These are phyloP conservation scores for Agapostemon virescens DNA, from an alignment of 2,888 invertebrate species.

Conservation along the genomic window DNA sequence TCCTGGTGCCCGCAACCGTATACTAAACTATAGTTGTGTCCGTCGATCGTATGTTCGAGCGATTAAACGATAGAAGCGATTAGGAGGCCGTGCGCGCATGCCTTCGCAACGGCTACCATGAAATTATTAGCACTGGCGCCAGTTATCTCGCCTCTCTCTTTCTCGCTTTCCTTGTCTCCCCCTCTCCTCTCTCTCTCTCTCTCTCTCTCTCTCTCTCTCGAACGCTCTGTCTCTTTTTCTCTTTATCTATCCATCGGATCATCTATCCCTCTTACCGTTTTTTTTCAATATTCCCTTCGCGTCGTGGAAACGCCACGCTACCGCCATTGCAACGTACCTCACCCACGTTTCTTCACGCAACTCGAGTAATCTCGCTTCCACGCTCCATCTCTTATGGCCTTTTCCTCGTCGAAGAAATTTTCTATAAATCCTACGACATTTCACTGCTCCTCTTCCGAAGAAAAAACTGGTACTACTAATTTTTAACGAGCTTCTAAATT, in stretches of 20 bases:
- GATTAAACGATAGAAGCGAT: conserved; percentile 69
- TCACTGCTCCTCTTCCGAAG: background rate
- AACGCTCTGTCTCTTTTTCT: conserved; percentile 29
- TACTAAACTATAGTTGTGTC: conserved; percentile 4
- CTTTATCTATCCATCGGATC: conserved; percentile 28
- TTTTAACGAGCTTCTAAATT: background rate
- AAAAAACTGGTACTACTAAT: background rate
- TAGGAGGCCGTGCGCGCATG: conserved; percentile 60
- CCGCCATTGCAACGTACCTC: conserved; percentile 23
- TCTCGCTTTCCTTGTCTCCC: background rate
- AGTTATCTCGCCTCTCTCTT: conserved; percentile 63
- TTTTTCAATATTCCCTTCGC: conserved; percentile 19
- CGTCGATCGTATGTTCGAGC: conserved; percentile 50
- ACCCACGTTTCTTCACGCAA: conserved; percentile 42
- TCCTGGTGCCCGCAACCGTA: conserved; percentile 33
- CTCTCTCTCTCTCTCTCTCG: conserved; percentile 34
- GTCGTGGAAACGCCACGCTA: conserved; percentile 33
- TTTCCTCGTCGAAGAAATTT: background rate
- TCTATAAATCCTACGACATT: background rate
- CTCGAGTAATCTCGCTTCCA: conserved; percentile 11
- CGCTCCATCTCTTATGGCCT: background rate
- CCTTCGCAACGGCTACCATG: conserved; percentile 65
- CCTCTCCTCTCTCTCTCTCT: background rate
- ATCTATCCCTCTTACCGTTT: conserved; percentile 31
- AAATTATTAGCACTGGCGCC: conserved; percentile 72